A percentile compares a stretch with the other conserved stretches of the same genome.
Conservation (phyloP, 2,888 invertebrate species). For the Lomographa bimaculata region DNA sequence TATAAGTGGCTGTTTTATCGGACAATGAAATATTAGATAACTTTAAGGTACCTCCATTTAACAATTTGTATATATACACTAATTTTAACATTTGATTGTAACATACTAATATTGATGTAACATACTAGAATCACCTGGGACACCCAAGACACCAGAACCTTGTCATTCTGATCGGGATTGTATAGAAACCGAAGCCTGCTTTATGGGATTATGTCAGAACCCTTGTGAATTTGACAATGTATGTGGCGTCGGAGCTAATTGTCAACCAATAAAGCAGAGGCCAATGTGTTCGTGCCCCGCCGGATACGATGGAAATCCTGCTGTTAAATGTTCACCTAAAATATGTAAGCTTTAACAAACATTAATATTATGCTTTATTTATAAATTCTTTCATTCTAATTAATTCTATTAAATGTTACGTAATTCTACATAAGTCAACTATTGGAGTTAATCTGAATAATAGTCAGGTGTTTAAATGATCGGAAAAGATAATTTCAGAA, state of each 20-base stretch:
- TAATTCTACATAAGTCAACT: too few relatives aligned
- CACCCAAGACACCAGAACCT: slow-evolving; percentile 88
- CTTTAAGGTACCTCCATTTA: slow-evolving; percentile 17
- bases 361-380: slow-evolving; percentile 39
- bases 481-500: too few relatives aligned
- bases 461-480: too few relatives aligned
- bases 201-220: slow-evolving; percentile 91
- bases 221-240: slow-evolving; percentile 92
- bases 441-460: not conserved
- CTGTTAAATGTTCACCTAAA: slow-evolving; percentile 90
- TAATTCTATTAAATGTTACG: too few relatives aligned
- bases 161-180: slow-evolving; percentile 94
- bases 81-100: slow-evolving; percentile 45
- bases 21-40: slow-evolving; percentile 53
- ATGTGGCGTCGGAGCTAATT: slow-evolving; percentile 90
- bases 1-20: slow-evolving; percentile 63
- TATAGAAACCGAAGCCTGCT: slow-evolving; percentile 92
- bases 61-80: slow-evolving; percentile 48
- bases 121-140: slow-evolving; percentile 87
- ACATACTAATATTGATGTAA: slow-evolving; percentile 72
- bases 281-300: slow-evolving; percentile 92
- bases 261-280: slow-evolving; percentile 92
- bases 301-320: slow-evolving; percentile 92
- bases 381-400: too few relatives aligned
- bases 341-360: slow-evolving; percentile 86